Conservation (phyloP, 2,888 invertebrate species). For the Drosophila emarginata region DNA sequence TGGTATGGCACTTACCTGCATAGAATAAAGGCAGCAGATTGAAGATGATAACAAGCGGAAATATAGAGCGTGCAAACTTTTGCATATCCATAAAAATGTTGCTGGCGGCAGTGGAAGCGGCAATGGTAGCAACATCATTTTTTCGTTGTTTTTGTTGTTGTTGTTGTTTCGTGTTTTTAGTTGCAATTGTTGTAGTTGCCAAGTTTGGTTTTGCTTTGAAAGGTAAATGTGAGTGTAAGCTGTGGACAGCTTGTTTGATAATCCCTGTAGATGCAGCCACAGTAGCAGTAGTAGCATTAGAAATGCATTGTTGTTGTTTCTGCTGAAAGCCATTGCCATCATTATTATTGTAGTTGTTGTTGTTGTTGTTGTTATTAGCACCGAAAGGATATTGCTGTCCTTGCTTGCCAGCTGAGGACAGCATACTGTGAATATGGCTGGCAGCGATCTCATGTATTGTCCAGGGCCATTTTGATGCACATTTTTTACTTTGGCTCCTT, state of each 20-base stretch:
- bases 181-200: constrained; percentile 39
- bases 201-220: constrained; percentile 68
- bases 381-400: constrained; percentile 65
- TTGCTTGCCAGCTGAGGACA: constrained; percentile 36
- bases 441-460: constrained; percentile 61
- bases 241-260: constrained; percentile 38
- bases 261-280: constrained; percentile 61
- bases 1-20: constrained; percentile 80
- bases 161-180: constrained; percentile 42
- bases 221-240: constrained; percentile 72
- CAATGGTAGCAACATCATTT: constrained; percentile 43
- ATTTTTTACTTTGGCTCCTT: constrained; percentile 53
- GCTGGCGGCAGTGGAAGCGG: constrained; percentile 54
- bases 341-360: constrained; percentile 31
- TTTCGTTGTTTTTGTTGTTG: constrained; percentile 52
- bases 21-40: constrained; percentile 82
- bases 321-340: constrained; percentile 42
- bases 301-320: constrained; percentile 37
- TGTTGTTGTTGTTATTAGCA: constrained; percentile 48
- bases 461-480: constrained; percentile 59
- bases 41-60: constrained; percentile 82
- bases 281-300: constrained; percentile 38
- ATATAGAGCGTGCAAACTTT: constrained; percentile 79
- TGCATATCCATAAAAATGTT: constrained; percentile 77
- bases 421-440: constrained; percentile 43